Evolutionary conservation across 2,113 vertebrate species (phyloP), one percentile per base, ranked within the genome.

Genomic region (Hucho hucho): DNA sequence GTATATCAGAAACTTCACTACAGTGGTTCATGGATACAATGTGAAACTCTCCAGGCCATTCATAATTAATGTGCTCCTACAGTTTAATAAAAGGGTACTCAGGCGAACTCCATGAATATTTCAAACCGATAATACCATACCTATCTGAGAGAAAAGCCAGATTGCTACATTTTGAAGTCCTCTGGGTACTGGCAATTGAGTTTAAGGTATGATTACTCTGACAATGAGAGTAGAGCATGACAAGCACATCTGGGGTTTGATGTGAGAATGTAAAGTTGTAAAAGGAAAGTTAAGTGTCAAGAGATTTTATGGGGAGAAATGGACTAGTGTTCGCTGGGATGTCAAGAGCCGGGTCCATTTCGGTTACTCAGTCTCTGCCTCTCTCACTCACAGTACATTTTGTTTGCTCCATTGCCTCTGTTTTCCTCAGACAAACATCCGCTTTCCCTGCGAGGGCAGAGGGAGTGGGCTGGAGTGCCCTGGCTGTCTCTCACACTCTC

Each of bases 11-110:
- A 61, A 24, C 25, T 9, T 67, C 65, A 29, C 65, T 32, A 18
- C 16, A 29, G 29, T 4, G 9, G 65, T 14, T 32, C 28, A 67
- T 20, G 28, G 65, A 67, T 67, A 67, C 29, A 32, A 67, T 67
- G 29, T 43, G 28, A 4, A 67, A 32, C 65, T 67, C 65, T 28
- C 9, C 65, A n/a, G 24, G 25, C 16, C 25, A 65, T 65, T 16
- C 24, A 67, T 67, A 32, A 67, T 32, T 67, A 14, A 67, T 67
- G 18, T 32, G 16, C 28, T 61, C 28, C 25, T 2, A 29, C 18
- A 37, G 65, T 67, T 29, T 67, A 32, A 67, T 67, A 67, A 67
- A 67, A 32, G n/a, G 18, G 25, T 32, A 67, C 28, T 67, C 65
- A 67, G 65, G 65, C 28, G 20, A 37, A 29, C 16, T 4, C 2